Conservation (phyloP, 2,113 vertebrate genomes). For the Thalassoma bifasciatum region DNA sequence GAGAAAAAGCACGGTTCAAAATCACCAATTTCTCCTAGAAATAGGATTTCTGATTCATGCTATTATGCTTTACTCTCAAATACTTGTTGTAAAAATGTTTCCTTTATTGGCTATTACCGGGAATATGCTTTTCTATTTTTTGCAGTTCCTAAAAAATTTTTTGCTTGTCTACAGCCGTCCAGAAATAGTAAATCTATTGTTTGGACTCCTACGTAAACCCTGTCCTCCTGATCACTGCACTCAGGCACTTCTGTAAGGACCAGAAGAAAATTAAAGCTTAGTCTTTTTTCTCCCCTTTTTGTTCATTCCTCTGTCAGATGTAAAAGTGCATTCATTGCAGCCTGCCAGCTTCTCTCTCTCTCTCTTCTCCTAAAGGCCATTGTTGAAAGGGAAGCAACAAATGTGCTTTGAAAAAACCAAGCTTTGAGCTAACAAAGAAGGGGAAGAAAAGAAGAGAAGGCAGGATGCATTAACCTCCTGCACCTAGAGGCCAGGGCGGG, state of each 20-base stretch:
- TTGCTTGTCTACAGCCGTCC: not conserved
- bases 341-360: not conserved
- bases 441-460: conserved; percentile 4
- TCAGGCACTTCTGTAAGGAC: not conserved
- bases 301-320: not conserved
- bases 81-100: no score
- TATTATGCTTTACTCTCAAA: no score
- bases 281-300: not conserved
- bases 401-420: not conserved
- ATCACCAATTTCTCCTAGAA: not conserved
- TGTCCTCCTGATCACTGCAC: not conserved
- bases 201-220: not conserved
- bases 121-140: no score
- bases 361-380: conserved; percentile 9
- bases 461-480: conserved; percentile 65
- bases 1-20: not conserved
- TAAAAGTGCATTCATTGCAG: not conserved
- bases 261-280: not conserved
- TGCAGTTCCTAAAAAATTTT: not conserved
- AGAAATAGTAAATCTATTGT: not conserved
- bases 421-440: conserved; percentile 31
- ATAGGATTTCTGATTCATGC: not conserved
- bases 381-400: conserved; percentile 17
- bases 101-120: no score
- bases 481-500: conserved; percentile 33